These are phyloP conservation scores for Argya squamiceps DNA, from an alignment of 2,797 vertebrate species.

Conservation along the genomic window DNA sequence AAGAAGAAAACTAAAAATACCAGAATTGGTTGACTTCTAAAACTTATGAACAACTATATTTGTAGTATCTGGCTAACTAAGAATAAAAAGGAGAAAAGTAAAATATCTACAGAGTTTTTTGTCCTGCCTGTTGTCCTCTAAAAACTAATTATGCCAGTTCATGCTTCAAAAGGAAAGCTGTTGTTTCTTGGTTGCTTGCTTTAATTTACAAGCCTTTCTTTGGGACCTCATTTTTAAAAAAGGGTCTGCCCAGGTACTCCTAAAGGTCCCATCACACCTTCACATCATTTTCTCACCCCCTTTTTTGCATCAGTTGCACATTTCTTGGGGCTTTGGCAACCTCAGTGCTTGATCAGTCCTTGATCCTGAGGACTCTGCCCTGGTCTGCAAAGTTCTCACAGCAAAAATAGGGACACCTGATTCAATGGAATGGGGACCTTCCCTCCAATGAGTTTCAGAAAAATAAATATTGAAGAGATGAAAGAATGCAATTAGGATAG, in stretches of 20 bases:
- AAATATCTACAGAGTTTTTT: neutral
- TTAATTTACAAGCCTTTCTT: neutral
- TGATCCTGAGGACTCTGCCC: neutral
- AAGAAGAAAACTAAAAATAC: neutral
- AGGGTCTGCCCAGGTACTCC: neutral
- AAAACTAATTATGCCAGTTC: neutral
- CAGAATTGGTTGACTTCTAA: neutral
- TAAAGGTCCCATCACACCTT: neutral
- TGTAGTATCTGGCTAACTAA: neutral
- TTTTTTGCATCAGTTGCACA: neutral
- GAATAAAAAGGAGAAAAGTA: neutral
- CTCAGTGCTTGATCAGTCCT: neutral
- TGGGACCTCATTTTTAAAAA: neutral
- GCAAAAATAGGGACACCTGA: neutral
- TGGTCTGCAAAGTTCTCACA: neutral
- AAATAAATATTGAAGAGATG: conserved; percentile 50
- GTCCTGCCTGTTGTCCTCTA: neutral
- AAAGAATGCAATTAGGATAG: conserved; percentile 53
- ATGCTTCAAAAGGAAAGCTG: neutral
- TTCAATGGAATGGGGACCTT: neutral
- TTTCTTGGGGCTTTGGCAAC: neutral
- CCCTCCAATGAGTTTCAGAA: neutral
- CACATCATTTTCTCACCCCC: neutral
- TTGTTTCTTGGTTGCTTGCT: neutral
- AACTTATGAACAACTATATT: neutral